Evolutionary conservation across 2,113 vertebrate species (phyloP).

Genomic region (Nerophis ophidion): DNA sequence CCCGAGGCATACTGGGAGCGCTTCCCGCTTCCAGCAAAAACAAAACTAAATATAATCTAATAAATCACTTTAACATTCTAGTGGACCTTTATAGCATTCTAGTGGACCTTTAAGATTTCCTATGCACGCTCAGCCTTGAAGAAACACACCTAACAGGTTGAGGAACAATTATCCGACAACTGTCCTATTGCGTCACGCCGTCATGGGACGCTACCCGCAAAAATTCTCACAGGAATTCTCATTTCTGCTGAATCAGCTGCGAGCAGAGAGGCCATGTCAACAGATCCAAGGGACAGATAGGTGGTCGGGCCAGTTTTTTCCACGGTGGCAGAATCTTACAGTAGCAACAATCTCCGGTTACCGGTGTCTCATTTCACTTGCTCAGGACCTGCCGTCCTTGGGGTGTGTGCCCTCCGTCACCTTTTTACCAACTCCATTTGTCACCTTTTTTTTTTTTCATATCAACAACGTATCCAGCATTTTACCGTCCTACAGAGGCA

Average conservation of each 20-base stretch:
- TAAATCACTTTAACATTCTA: too few relatives aligned
- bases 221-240: slow-evolving; percentile 50
- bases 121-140: too few relatives aligned
- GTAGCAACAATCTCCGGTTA: slow-evolving; percentile 62
- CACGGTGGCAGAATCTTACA: slow-evolving; percentile 60
- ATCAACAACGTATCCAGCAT: neutral
- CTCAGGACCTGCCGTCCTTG: slow-evolving; percentile 68
- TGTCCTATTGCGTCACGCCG: neutral
- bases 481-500: neutral
- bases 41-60: too few relatives aligned
- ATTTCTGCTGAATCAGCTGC: slow-evolving; percentile 58
- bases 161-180: neutral
- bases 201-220: neutral
- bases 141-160: too few relatives aligned
- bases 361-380: slow-evolving; percentile 68
- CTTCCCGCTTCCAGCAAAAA: too few relatives aligned
- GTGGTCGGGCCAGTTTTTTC: slow-evolving; percentile 59
- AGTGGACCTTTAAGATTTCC: too few relatives aligned
- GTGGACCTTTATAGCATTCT: too few relatives aligned
- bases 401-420: slow-evolving; percentile 42
- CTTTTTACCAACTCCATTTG: slow-evolving; percentile 31
- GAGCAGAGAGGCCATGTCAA: slow-evolving; percentile 60
- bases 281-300: slow-evolving; percentile 66
- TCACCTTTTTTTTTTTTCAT: slow-evolving; percentile 6
- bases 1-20: too few relatives aligned